Base-by-base conservation (phyloP, 2,888 invertebrate genomes). In the Andrena praecox region DNA sequence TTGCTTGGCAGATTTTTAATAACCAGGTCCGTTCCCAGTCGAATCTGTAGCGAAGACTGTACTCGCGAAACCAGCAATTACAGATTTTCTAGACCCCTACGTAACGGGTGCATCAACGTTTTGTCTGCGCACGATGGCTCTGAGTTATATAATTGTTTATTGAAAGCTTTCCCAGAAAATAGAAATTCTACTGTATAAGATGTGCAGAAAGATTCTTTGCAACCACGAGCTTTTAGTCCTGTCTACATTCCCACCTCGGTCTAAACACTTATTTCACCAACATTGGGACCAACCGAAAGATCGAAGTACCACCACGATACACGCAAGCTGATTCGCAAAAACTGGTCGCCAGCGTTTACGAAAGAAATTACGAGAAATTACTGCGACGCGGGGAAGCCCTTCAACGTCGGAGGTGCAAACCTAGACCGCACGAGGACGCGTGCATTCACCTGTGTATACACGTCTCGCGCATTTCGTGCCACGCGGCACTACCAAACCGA, bases 401-500 rank as follows among this genome's bases (percentile, higher is more conserved):
- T 29, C 1, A 20, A 10, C 56, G n/a, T 7, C 29, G 7, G 54
- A 66, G 50, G 54, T 52, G 8, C 31, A 3, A 48, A 16, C 48
- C 8, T 8, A 24, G 48, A 71, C 12, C 59, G 50, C 33, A 20
- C 48, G 59, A 69, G 75, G 62, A 72, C 59, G 67, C 66, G 60
- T 73, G 66, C 56, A 77, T 66, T 63, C 35, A 10, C 64, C 33
- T 60, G 56, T 35, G 63, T 66, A 27, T 56, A 56, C 50, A 56
- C 52, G 69, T 77, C 42, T 69, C 69, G 82, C 59, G 77, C 82
- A 84, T 83, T 88, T 88, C 71, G 85, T 89, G 88, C 89, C 91
- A 92, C 90, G 90, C 89, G 92, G 90, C 77, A 89, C 89, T 89
- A 83, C 83, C 87, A 91, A 93, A 90, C 83, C 87, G 78, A 85